Base-by-base conservation (phyloP, 1,140 invertebrate genomes). In the Saccostrea cuccullata region DNA sequence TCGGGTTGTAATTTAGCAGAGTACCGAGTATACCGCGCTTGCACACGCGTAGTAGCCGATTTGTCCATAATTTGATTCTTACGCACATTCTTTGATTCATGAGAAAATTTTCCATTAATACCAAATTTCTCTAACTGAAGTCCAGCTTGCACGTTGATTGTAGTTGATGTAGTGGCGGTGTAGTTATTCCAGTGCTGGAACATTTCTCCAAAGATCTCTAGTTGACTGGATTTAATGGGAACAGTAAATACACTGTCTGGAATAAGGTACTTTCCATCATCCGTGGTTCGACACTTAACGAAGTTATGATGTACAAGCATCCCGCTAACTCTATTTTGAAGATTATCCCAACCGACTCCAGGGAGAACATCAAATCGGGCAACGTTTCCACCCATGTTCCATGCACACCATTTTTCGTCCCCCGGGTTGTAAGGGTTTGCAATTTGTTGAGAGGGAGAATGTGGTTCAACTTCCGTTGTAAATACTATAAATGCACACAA, bases 51-150 rank as follows among this genome's bases (percentile, higher is more conserved):
- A 3, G 92, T 92, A 0, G 90, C 67, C 0, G 93, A 89, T 67
- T 92, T 91, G 47, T 94, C 93, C 9, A 88, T 67, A 12, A 93
- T 83, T 70, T 93, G 92, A 55, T 89, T 86, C 15, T 58, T 85
- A 58, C 92, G 92, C 9, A 92, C 89, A 20, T 58, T 86, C 70
- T 90, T 73, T 26, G 90, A 91, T 36, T 92, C 91, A 11, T 87
- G 26, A 2, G 93, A 93, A 89, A 92, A 94, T 55, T 89, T 91
- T 13, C 93, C 94, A 82, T 91, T 92, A 60, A 93, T 91, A 17
- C 86, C 84, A 77, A 91, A 88, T 85, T 87, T 26, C 55, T 56
- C 47, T 20, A 91, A 12, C n/a, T 87, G 26, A 0, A 92, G 70
- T 20, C 91, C 91, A 5, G 89, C 91, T 17, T 91, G 90, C 15